phyloP scores from a whole-genome alignment of 2,797 vertebrate genomes.

The Avahi laniger region DNA sequence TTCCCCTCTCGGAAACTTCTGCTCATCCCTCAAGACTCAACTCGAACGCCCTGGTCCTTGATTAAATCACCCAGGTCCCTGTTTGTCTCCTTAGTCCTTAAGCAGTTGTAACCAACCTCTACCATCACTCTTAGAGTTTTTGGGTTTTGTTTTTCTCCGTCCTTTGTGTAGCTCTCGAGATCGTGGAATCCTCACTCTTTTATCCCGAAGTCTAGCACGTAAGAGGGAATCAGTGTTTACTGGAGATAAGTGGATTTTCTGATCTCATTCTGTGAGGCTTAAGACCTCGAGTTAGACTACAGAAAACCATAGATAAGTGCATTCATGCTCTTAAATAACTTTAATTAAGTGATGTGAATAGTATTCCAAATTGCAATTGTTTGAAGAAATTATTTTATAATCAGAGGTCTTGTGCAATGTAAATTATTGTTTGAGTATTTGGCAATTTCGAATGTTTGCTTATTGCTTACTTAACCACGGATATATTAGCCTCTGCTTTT shows the following conservation, averaged over 20 bases:
- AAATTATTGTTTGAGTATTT: not conserved
- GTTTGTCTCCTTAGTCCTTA: not conserved
- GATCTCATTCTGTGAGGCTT: not conserved
- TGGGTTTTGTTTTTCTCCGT: not conserved
- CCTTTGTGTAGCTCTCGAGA: not conserved
- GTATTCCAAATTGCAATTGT: not conserved
- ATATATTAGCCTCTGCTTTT: not conserved
- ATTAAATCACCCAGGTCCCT: not conserved
- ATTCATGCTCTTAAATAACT: not conserved
- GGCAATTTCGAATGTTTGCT: conserved; percentile 7
- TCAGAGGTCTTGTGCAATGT: not conserved
- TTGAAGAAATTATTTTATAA: not conserved
- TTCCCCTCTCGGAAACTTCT: not conserved
- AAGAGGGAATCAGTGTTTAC: not conserved
- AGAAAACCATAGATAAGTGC: not conserved
- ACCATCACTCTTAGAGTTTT: not conserved
- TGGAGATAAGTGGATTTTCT: conserved; percentile 27
- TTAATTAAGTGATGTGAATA: not conserved
- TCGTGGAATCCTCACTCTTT: not conserved
- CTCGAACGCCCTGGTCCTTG: not conserved
- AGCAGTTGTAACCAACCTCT: not conserved
- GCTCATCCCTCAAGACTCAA: not conserved
- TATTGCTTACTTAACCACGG: not conserved
- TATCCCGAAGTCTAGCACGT: not conserved
- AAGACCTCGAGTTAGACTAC: not conserved